Evolutionary conservation across 2,888 invertebrate genomes (phyloP).

Genomic region (Aleiodes alternator): DNA sequence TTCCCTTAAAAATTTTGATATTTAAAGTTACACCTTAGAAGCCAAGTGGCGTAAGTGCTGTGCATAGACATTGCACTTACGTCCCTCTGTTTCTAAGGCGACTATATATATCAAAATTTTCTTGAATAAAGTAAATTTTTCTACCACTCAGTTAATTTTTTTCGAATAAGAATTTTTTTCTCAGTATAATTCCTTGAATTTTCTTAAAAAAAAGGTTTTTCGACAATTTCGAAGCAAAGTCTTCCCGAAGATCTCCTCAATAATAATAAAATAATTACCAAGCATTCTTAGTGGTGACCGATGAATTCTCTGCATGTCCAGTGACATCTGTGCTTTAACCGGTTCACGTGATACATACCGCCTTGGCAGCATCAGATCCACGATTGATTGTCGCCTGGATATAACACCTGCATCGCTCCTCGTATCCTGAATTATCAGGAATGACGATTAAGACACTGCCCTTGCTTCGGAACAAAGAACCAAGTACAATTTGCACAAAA

Average conservation of each 20-base stretch:
- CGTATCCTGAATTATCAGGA: constrained; percentile 66
- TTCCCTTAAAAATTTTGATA: too few species aligned
- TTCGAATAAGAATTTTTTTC: too few species aligned
- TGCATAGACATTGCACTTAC: too few species aligned
- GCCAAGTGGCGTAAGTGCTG: too few species aligned
- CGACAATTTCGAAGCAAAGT: too few species aligned
- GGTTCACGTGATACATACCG: constrained; percentile 60
- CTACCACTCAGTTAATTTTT: too few species aligned
- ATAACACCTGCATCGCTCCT: constrained; percentile 58
- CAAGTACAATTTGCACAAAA: constrained; percentile 50
- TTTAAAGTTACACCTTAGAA: too few species aligned
- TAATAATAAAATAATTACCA: constrained; percentile 57
- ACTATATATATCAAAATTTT: too few species aligned
- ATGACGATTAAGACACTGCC: constrained; percentile 57
- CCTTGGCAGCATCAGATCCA: constrained; percentile 61
- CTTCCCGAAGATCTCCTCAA: background rate
- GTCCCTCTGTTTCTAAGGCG: too few species aligned
- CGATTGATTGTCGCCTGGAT: constrained; percentile 62
- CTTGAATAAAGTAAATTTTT: too few species aligned
- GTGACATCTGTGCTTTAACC: constrained; percentile 64
- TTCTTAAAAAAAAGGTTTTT: too few species aligned
- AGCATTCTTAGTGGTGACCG: constrained; percentile 63
- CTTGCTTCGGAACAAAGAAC: constrained; percentile 54
- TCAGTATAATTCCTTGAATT: too few species aligned
- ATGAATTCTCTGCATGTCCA: constrained; percentile 65